Percentiles rank a stretch among this genome's conserved stretches.
phyloP scores from a whole-genome alignment of 2,113 vertebrate genomes.

The Thalassarche chlororhynchos region DNA sequence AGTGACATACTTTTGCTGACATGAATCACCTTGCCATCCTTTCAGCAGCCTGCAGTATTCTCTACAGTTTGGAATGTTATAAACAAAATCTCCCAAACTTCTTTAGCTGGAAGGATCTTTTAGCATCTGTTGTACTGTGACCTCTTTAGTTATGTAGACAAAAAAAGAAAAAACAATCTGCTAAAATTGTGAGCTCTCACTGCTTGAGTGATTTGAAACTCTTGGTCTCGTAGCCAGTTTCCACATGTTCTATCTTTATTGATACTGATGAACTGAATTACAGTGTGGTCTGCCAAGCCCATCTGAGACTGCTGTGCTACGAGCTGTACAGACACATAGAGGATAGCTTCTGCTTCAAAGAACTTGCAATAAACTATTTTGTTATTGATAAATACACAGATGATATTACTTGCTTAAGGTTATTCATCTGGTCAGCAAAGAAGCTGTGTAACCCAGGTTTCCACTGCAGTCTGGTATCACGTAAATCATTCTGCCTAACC shows the following conservation, averaged over 20 bases:
- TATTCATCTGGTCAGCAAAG: not conserved
- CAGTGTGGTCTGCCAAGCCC: not conserved
- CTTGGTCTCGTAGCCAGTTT: not conserved
- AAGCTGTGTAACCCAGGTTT: not conserved
- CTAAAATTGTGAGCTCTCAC: not conserved
- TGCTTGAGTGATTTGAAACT: not conserved
- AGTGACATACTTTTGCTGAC: not conserved
- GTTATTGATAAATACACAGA: not conserved
- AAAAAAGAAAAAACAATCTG: not conserved
- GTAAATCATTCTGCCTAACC: not conserved
- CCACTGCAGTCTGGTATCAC: not conserved
- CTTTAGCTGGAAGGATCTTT: not conserved
- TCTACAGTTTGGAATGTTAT: not conserved
- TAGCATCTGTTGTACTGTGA: not conserved
- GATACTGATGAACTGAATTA: not conserved
- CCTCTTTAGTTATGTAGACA: not conserved
- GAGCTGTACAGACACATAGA: not conserved
- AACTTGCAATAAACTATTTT: not conserved
- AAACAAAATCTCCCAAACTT: not conserved
- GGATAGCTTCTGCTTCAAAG: not conserved
- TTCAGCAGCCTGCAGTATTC: not conserved
- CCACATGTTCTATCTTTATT: not conserved
- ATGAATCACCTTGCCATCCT: not conserved
- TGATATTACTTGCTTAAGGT: not conserved
- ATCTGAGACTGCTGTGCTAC: not conserved